Evolutionary conservation across 2,888 invertebrate genomes (phyloP), one percentile per base, ranked within the genome.

Genomic region (Archips crataeganus): DNA sequence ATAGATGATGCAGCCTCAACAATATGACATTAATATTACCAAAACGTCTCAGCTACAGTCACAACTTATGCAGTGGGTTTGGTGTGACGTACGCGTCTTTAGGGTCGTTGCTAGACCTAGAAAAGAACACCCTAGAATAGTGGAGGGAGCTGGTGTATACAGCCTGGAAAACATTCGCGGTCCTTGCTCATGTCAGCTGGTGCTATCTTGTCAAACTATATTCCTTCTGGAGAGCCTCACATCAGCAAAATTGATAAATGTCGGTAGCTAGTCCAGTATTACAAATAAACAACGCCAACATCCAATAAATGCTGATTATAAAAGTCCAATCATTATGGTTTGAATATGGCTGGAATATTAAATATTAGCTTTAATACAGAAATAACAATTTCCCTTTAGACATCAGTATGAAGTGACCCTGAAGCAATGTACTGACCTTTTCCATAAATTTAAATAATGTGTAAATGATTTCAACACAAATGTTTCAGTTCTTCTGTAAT

Each of bases 51-150:
- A 84, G 90, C 90, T 90, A 92, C 85, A 83, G 90, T 92, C 92
- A 91, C 91, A 90, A 86, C 82, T 83, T 83, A 87, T 86, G 86
- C 82, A 77, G 85, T 80, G 81, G 86, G 84, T 72, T 71, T 75
- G 70, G 76, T 88, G 85, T 86, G 85, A 89, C 87, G 85, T 82
- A 87, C 82, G 82, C 82, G 82, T 92, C 90, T 89, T 91, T 90
- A 87, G 81, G 80, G 81, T 85, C 81, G 87, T 87, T 81, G 90
- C 87, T 89, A 91, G 81, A 94, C 94, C 94, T 94, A 94, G 94
- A 94, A 94, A 93, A 93, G 91, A 94, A 93, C 93, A 93, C 92
- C 94, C 94, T 94, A 94, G 89, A 94, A 91, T 92, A 90, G 83
- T 87, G 82, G 84, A 85, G 84, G 85, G 86, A 87, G 82, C 80